Evolutionary conservation across 2,797 vertebrate species (phyloP).

Genomic region (Threskiornis aethiopicus): DNA sequence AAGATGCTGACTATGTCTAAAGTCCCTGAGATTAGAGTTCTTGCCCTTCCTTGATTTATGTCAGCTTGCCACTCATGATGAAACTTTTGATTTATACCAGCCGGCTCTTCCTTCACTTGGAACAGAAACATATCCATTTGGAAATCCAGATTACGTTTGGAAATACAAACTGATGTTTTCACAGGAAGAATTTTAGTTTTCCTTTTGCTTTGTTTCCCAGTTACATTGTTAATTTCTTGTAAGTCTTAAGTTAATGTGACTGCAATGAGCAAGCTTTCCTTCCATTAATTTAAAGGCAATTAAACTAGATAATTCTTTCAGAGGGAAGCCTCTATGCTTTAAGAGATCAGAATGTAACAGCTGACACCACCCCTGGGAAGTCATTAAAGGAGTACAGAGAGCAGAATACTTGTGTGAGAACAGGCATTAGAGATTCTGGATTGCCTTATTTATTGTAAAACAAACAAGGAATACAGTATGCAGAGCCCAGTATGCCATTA

Average conservation of each 20-base stretch:
- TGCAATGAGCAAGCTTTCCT: not conserved
- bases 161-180: not conserved
- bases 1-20: not conserved
- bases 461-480: not conserved
- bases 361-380: not conserved
- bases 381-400: not conserved
- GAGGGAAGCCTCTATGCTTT: not conserved
- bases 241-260: not conserved
- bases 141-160: not conserved
- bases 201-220: not conserved
- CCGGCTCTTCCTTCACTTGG: not conserved
- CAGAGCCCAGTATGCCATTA: not conserved
- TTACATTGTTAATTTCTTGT: not conserved
- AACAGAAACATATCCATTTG: not conserved
- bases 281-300: not conserved
- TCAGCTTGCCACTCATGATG: not conserved
- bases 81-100: not conserved
- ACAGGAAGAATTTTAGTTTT: not conserved
- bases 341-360: not conserved
- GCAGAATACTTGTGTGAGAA: not conserved
- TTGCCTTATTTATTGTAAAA: not conserved
- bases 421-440: not conserved
- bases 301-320: not conserved
- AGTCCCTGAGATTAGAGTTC: not conserved
- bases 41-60: not conserved